A percentile compares a stretch with the other conserved stretches of the same genome.
These are phyloP conservation scores for Sceloporus tristichus DNA, from an alignment of 2,113 vertebrate species.

Conservation along the genomic window DNA sequence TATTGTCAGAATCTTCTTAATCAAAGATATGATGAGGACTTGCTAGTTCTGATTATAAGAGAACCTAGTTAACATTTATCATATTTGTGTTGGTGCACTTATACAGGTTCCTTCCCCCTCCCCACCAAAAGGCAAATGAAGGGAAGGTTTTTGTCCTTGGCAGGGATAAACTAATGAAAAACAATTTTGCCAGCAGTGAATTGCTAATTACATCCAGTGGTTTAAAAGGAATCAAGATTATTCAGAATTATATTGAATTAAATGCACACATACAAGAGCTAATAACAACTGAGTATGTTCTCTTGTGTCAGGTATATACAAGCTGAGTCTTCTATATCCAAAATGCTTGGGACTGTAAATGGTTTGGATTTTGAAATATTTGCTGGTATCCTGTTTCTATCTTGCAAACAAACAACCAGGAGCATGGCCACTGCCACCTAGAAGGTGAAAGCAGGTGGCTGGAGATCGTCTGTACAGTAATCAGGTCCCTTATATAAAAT, in stretches of 20 bases:
- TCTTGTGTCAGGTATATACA: background rate
- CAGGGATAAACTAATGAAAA: background rate
- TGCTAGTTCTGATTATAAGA: background rate
- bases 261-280: background rate
- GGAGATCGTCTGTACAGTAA: no score
- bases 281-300: background rate
- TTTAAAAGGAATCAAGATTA: background rate
- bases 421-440: no score
- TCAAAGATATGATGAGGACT: background rate
- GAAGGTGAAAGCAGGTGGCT: no score
- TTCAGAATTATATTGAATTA: background rate
- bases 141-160: background rate
- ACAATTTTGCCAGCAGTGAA: background rate
- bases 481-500: no score
- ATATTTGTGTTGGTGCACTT: background rate
- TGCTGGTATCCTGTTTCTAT: no score
- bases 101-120: background rate
- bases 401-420: no score
- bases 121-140: background rate
- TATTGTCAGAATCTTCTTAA: background rate
- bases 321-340: no score
- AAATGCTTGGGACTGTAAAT: no score
- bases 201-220: background rate
- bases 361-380: no score
- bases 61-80: background rate